phyloP scores from a whole-genome alignment of 2,797 vertebrate genomes.

The Gymnoscopelus microlampas region DNA sequence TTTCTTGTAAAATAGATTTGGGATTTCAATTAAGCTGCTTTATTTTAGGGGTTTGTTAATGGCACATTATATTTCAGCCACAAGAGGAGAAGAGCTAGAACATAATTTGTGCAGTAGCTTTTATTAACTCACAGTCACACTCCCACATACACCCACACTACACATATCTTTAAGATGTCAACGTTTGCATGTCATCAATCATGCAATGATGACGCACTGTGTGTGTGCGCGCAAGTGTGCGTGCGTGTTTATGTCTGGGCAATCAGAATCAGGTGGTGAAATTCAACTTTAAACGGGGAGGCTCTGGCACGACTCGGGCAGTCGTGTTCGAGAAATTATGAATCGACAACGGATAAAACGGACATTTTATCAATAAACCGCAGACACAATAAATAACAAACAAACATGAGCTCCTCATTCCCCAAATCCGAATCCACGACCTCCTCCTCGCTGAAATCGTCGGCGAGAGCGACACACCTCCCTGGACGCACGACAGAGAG shows the following conservation, averaged over 20 bases:
- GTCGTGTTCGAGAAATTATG: conserved; percentile 24
- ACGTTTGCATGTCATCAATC: neutral
- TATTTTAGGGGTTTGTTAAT: too few species aligned
- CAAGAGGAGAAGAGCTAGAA: too few species aligned
- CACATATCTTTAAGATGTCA: too few species aligned
- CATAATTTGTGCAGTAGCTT: too few species aligned
- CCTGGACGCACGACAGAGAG: conserved; percentile 58
- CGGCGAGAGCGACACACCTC: conserved; percentile 76
- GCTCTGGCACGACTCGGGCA: conserved; percentile 29
- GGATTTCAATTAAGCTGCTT: too few species aligned
- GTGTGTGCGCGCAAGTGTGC: conserved; percentile 41
- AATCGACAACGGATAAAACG: conserved; percentile 32
- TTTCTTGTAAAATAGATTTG: too few species aligned
- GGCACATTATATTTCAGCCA: too few species aligned
- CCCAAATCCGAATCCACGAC: conserved; percentile 86
- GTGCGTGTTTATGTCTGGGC: conserved; percentile 50
- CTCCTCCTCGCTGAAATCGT: conserved; percentile 84
- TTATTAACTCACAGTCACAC: too few species aligned
- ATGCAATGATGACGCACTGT: conserved; percentile 68
- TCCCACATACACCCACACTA: too few species aligned
- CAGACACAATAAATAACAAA: conserved; percentile 32
- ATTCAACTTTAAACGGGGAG: conserved; percentile 56
- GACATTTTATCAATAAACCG: conserved; percentile 37
- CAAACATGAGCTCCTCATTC: conserved; percentile 80
- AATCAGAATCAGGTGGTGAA: conserved; percentile 71